Conservation (phyloP, 2,797 vertebrate genomes). For the Galagoides demidoff region DNA sequence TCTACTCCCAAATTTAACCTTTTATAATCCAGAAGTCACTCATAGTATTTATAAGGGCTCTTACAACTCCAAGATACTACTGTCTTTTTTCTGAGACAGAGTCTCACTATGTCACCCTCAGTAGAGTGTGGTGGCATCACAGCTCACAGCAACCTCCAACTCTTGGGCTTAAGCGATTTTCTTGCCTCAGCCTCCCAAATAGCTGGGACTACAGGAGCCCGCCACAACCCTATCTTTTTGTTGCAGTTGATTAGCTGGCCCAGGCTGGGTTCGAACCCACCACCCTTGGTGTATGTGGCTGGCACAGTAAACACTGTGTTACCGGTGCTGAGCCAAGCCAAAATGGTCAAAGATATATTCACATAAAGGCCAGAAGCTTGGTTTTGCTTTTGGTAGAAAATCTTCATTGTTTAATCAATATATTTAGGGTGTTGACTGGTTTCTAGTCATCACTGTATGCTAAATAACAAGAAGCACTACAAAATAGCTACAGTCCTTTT, state of each 20-base stretch:
- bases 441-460: not conserved
- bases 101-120: too few relatives aligned
- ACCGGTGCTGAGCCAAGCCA: not conserved
- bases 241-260: too few relatives aligned
- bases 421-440: not conserved
- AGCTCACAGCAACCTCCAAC: too few relatives aligned
- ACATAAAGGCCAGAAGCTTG: not conserved
- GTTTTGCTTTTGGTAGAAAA: slow-evolving; percentile 22
- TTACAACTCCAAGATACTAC: slow-evolving; percentile 11
- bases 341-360: not conserved
- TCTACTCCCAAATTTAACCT: not conserved
- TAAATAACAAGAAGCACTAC: not conserved
- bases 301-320: too few relatives aligned
- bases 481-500: not conserved
- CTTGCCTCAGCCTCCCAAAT: too few relatives aligned
- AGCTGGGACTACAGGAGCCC: too few relatives aligned
- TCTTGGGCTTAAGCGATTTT: too few relatives aligned
- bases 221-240: too few relatives aligned
- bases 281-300: too few relatives aligned
- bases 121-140: too few relatives aligned
- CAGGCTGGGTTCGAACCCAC: too few relatives aligned
- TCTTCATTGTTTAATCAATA: not conserved
- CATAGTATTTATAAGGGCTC: not conserved
- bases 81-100: too few relatives aligned
- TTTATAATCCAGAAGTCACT: not conserved